phyloP scores from a whole-genome alignment of 2,888 invertebrate genomes.

The Venusia cambrica region DNA sequence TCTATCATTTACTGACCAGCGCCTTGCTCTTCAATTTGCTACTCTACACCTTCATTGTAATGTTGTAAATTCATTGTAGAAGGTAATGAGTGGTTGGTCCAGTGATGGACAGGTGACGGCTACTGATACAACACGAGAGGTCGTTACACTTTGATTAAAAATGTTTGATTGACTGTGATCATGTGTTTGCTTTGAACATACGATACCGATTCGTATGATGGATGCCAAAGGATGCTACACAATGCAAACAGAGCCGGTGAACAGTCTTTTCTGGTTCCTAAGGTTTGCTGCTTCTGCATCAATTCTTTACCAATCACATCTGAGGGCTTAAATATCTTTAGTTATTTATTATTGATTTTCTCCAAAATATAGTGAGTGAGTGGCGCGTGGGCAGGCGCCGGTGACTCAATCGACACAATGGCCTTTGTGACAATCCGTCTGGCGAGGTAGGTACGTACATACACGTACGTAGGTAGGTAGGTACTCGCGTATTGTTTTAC shows the following conservation, averaged over 20 bases:
- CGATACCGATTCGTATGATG: conserved; percentile 5
- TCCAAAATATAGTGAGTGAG: conserved; percentile 6
- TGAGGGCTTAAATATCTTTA: too few relatives aligned
- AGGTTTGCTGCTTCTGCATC: too few relatives aligned
- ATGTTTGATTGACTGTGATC: conserved; percentile 19
- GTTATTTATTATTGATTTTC: conserved; percentile 9
- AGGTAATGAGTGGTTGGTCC: conserved; percentile 11
- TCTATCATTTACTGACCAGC: conserved; percentile 16
- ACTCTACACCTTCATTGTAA: conserved; percentile 1
- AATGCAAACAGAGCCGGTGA: too few relatives aligned
- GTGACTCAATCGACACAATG: conserved; percentile 22
- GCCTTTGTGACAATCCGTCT: conserved; percentile 21
- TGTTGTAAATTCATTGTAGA: not conserved
- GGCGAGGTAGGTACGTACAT: conserved; percentile 4
- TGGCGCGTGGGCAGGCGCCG: conserved; percentile 13
- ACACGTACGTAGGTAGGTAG: conserved; percentile 18
- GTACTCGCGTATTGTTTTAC: conserved; percentile 33
- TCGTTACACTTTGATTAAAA: conserved; percentile 19
- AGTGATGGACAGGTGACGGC: conserved; percentile 22
- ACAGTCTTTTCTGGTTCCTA: too few relatives aligned
- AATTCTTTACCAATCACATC: too few relatives aligned
- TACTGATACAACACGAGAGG: conserved; percentile 20
- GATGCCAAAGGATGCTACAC: not conserved
- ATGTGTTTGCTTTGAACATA: conserved; percentile 12
- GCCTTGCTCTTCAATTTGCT: not conserved